Evolutionary conservation across 2,113 vertebrate genomes (phyloP), one percentile per base, ranked within the genome.

Genomic region (Paedocypris sp.): DNA sequence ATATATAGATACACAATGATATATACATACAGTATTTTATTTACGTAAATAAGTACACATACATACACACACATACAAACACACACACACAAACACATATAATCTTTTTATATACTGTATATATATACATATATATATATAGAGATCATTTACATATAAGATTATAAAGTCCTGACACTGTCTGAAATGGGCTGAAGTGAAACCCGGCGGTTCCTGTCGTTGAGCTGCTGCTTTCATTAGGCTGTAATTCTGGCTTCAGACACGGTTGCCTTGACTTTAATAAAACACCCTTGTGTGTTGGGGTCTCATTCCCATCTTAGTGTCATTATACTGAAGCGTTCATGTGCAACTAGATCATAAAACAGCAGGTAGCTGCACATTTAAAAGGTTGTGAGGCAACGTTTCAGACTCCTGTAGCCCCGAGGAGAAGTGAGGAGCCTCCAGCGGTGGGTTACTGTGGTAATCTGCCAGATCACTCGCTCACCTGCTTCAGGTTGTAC

Each of bases 401-500:
- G 57, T 50, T 43, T 67, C 48, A 67, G 33, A 33, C 48, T 66
- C 32, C 42, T 33, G 46, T 22, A 45, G 29, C 20, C 8, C 15
- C 43, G 11, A 1, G 10, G 62, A 33, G 35, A 33, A 35, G 42
- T 41, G 33, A 49, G 31, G 13, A 49, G 13, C 26, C 46, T 4
- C 15, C 9, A 3, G 45, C 1, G 4, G n/a, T 8, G 5, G 6
- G 1, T 29, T 49, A 10, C 31, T 49, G 26, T 31, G 8, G 25
- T 49, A 11, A 31, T 29, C 26, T 19, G 6, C 46, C 15, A 4
- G 46, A n/a, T n/a, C n/a, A n/a, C n/a, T n/a, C n/a, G n/a, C n/a
- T 83, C 77, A 90, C 93, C 91, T 98, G 93, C 73, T 98, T 98
- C 68, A 91, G 84, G 76, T 98, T 97, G 80, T 94, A 98, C 38